Conservation (phyloP, 2,113 vertebrate species). For the Nansenia antarctica region DNA sequence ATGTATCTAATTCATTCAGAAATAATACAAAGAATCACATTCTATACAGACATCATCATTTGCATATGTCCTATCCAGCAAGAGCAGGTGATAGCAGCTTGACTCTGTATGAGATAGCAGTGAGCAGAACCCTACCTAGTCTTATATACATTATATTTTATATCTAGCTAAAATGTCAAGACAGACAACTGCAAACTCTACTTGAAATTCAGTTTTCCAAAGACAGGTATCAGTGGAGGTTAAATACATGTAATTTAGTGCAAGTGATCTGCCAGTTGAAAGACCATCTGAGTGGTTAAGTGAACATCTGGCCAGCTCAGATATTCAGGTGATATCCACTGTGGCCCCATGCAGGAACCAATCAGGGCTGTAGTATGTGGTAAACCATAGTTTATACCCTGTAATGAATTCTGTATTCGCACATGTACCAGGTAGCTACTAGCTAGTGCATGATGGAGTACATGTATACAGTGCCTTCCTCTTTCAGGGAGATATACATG, state of each 20-base stretch:
- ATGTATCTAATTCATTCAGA: background rate
- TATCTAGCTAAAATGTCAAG: background rate
- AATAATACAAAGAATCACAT: background rate
- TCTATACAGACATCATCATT: background rate
- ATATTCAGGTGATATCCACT: background rate
- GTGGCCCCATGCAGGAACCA: background rate
- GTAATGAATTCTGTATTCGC: no score
- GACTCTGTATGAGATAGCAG: background rate
- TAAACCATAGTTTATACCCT: no score
- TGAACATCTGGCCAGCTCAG: background rate
- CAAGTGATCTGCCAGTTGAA: background rate
- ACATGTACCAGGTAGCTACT: no score
- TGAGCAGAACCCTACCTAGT: conserved; percentile 15
- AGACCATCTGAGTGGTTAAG: background rate
- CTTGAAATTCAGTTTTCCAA: background rate
- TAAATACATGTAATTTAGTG: background rate
- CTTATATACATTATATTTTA: conserved; percentile 6
- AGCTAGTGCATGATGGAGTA: background rate
- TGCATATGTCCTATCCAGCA: background rate
- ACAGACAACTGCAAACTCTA: background rate
- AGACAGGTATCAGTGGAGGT: background rate
- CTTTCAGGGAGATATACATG: background rate
- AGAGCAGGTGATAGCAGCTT: background rate
- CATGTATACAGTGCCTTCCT: background rate
- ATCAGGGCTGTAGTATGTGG: no score